Percentiles rank a stretch among this genome's conserved stretches.
These are phyloP conservation scores for Drosophila stalkeri DNA, from an alignment of 2,888 invertebrate species.

Conservation along the genomic window DNA sequence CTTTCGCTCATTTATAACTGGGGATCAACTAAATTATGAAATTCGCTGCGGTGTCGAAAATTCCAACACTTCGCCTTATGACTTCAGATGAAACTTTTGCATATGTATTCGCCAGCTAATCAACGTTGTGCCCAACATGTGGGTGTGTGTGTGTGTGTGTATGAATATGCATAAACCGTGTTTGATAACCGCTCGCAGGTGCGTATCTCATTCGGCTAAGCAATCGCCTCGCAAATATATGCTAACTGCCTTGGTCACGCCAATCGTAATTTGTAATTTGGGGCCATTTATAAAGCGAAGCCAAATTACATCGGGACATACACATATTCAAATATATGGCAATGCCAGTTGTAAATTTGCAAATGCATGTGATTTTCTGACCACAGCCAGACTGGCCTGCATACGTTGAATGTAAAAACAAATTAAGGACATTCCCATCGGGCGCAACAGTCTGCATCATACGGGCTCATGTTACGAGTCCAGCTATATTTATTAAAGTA, in stretches of 20 bases:
- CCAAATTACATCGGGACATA: constrained; percentile 37
- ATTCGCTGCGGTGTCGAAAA: constrained; percentile 18
- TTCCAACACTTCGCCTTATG: constrained; percentile 8
- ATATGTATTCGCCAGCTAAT: constrained; percentile 38
- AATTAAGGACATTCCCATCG: not conserved
- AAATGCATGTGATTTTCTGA: constrained; percentile 20
- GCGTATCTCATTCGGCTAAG: constrained; percentile 32
- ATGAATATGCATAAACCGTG: constrained; percentile 7
- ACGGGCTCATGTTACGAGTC: not conserved
- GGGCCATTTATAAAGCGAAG: constrained; percentile 28
- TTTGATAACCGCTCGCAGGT: constrained; percentile 46
- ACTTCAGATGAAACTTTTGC: constrained; percentile 13
- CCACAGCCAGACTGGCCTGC: not conserved
- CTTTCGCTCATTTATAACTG: not conserved
- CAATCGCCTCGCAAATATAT: constrained; percentile 12
- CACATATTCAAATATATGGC: constrained; percentile 8
- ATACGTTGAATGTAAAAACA: not conserved
- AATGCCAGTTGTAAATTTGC: constrained; percentile 35
- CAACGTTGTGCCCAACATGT: constrained; percentile 15
- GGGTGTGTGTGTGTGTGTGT: not conserved
- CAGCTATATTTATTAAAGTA: not conserved
- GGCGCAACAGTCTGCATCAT: not conserved
- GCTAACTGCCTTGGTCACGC: constrained; percentile 22
- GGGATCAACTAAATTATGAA: constrained; percentile 37
- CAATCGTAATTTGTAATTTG: constrained; percentile 38